Evolutionary conservation across 2,113 vertebrate species (phyloP), one percentile per base, ranked within the genome.

Genomic region (Casuarius casuarius): DNA sequence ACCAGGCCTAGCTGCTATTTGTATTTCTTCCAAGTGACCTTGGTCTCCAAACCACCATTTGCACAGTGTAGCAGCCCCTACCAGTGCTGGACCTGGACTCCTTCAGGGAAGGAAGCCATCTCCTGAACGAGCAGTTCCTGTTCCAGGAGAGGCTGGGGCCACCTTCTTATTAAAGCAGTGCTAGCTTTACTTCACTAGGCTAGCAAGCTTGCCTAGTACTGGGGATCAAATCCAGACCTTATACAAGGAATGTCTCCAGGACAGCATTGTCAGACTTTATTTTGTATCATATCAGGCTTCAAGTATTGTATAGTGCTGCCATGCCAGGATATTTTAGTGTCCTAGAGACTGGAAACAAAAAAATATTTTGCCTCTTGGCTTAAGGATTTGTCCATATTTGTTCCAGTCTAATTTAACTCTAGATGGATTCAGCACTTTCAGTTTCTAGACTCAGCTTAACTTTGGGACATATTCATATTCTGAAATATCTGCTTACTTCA

Each of bases 391-490:
- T n/a, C 51, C 79, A 15, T 94, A 44, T 96, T 97, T 88, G 31
- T 88, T 97, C 95, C 93, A 77, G 84, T 22, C 51, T 71, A 44
- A 56, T 95, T 94, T 83, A 86, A 66, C 25, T 58, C 11, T 31
- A 49, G 33, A 42, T 92, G 59, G 75, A 82, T 92, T 74, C 81
- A 93, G 76, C 72, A 62, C 72, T 42, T 87, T 79, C 93, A 83
- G 8, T 92, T 97, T 96, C 91, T 97, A 96, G 90, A 95, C 95
- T 97, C 81, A 74, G 72, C 81, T 87, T 84, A 85, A 95, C 91
- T 96, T 96, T 87, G 79, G 65, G 65, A 26, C 42, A 20, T 22
- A 52, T 16, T 11, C 16, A 29, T 84, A 28, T 67, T 80, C 75
- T 90, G 35, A 79, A 89, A 2, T 18, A 54, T 76, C 42, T 75